phyloP scores from a whole-genome alignment of 2,113 vertebrate species.

The Panurus biarmicus region DNA sequence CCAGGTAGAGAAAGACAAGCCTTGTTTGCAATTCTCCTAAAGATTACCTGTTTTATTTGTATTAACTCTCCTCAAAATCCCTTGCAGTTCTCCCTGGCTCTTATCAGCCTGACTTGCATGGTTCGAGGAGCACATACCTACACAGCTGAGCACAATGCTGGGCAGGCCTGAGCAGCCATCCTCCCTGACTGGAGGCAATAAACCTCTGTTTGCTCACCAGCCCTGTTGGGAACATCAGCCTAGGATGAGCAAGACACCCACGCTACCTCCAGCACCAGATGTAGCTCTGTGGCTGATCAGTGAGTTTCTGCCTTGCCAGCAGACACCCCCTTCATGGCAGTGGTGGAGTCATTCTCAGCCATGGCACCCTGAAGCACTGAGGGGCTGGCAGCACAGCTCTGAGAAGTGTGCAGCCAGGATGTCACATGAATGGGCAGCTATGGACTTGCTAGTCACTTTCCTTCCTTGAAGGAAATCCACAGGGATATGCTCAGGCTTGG shows the following conservation, averaged over 20 bases:
- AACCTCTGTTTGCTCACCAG: neutral
- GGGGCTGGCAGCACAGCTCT: neutral
- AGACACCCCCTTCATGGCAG: neutral
- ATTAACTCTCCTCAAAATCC: neutral
- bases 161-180: neutral
- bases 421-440: neutral
- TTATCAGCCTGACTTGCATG: neutral
- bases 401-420: neutral
- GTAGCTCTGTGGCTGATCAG: neutral
- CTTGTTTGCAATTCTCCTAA: neutral
- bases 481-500: neutral
- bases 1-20: neutral
- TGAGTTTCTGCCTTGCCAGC: neutral
- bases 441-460: neutral
- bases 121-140: neutral
- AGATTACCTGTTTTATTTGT: neutral
- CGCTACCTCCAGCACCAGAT: neutral
- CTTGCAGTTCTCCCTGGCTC: neutral
- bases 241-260: neutral
- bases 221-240: neutral
- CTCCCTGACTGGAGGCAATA: neutral
- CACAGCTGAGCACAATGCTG: fast-evolving
- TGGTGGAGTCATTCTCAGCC: neutral
- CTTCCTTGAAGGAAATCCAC: neutral
- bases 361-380: fast-evolving